These are phyloP conservation scores for Danionella dracula DNA, from an alignment of 2,797 vertebrate species.

Conservation along the genomic window DNA sequence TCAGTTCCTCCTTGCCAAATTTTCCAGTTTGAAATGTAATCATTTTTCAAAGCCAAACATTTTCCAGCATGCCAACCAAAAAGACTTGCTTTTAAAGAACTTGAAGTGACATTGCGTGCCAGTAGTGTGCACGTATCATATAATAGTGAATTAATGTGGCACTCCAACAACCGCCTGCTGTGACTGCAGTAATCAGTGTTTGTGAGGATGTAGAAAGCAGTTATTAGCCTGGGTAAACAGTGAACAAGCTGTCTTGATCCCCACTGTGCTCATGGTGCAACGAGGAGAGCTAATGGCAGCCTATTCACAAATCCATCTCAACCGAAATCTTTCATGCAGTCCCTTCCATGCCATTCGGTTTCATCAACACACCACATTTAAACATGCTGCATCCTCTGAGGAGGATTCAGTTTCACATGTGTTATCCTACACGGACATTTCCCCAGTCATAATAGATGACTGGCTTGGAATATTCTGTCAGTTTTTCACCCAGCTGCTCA, in stretches of 20 bases:
- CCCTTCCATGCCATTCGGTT: neutral
- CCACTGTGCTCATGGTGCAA: slow-evolving; percentile 46
- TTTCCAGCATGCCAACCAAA: slow-evolving; percentile 50
- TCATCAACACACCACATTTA: slow-evolving; percentile 4
- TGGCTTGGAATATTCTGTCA: slow-evolving; percentile 7
- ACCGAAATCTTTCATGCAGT: neutral
- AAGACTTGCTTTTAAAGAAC: neutral
- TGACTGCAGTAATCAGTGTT: slow-evolving; percentile 59
- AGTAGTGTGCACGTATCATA: slow-evolving; percentile 29
- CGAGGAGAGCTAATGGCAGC: slow-evolving; percentile 16
- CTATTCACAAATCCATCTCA: slow-evolving; percentile 30
- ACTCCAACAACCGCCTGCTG: slow-evolving; percentile 46
- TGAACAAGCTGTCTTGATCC: slow-evolving; percentile 46
- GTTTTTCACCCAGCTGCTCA: neutral
- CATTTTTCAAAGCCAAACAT: too few species aligned
- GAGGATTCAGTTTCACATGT: slow-evolving; percentile 11
- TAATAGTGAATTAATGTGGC: slow-evolving; percentile 47
- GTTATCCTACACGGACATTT: neutral
- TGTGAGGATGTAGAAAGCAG: slow-evolving; percentile 52
- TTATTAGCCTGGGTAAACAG: slow-evolving; percentile 58
- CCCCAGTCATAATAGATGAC: slow-evolving; percentile 1
- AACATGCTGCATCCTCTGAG: neutral
- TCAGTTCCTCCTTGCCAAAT: too few species aligned
- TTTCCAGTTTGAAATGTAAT: too few species aligned
- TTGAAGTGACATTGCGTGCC: slow-evolving; percentile 32